phyloP scores from a whole-genome alignment of 2,113 vertebrate species.

The Actinemys pallida region DNA sequence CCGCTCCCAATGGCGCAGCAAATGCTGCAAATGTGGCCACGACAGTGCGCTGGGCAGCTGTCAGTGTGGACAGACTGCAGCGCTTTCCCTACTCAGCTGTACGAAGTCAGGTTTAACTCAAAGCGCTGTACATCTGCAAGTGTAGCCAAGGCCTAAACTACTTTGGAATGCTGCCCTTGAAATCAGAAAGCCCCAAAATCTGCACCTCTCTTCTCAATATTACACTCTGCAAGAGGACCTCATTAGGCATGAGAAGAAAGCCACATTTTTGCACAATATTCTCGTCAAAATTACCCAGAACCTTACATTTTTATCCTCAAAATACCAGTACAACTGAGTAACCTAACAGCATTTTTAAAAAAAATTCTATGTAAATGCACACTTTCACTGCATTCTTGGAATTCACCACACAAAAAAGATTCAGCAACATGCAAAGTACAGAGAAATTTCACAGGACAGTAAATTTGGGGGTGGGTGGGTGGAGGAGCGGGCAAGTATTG shows the following conservation, averaged over 20 bases:
- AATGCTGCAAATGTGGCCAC: too few species aligned
- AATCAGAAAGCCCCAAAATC: not conserved
- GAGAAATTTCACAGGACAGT: fast-evolving
- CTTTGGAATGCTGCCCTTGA: not conserved
- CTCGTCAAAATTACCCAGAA: too few species aligned
- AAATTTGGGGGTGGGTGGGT: fast-evolving
- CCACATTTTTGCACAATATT: not conserved
- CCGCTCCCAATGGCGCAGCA: too few species aligned
- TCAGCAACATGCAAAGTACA: not conserved
- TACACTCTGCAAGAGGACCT: not conserved
- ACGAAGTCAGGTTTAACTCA: too few species aligned
- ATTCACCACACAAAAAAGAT: fast-evolving
- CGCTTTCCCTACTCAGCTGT: too few species aligned
- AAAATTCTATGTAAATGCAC: fast-evolving
- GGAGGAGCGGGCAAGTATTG: not conserved
- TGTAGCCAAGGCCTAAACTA: not conserved
- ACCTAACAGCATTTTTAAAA: fast-evolving
- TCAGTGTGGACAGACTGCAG: too few species aligned
- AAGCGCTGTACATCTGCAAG: too few species aligned
- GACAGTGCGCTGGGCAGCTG: too few species aligned
- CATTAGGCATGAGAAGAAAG: not conserved
- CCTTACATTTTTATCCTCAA: not conserved
- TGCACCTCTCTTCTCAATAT: not conserved
- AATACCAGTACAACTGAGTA: not conserved
- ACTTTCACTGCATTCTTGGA: fast-evolving